Conservation (phyloP, 2,797 vertebrate genomes). For the Sebastes minor region DNA sequence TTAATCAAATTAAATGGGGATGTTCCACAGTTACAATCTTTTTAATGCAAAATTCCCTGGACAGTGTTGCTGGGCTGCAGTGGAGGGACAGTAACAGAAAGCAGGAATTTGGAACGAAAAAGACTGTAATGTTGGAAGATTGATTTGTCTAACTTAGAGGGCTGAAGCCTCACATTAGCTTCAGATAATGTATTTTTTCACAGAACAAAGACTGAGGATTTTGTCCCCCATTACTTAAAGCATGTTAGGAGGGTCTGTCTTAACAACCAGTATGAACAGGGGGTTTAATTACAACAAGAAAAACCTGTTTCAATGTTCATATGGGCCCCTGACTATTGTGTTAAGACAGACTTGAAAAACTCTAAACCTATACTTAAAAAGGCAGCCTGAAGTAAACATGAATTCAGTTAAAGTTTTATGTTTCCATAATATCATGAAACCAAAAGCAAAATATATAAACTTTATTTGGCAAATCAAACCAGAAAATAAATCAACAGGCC, state of each 20-base stretch:
- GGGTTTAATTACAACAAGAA: not conserved
- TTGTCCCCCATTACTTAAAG: not conserved
- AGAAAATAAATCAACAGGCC: not conserved
- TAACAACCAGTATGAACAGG: not conserved
- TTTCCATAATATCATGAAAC: not conserved
- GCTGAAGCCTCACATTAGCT: no score
- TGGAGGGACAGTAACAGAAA: no score
- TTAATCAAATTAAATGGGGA: no score
- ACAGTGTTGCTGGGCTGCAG: no score
- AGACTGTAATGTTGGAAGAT: no score
- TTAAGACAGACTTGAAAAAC: not conserved
- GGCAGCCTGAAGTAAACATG: not conserved
- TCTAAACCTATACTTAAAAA: not conserved
- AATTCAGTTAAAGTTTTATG: not conserved
- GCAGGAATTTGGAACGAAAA: no score
- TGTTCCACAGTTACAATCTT: no score
- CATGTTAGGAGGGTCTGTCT: not conserved
- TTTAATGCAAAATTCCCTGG: no score
- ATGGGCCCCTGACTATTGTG: not conserved
- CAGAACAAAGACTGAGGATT: not conserved
- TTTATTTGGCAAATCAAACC: not conserved
- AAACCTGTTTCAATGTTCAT: not conserved
- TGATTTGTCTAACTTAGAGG: no score
- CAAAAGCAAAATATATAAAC: not conserved
- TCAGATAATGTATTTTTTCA: not conserved